Evolutionary conservation across 2,797 vertebrate species (phyloP), one percentile per base, ranked within the genome.

Genomic region (Dromococcyx pavoninus): DNA sequence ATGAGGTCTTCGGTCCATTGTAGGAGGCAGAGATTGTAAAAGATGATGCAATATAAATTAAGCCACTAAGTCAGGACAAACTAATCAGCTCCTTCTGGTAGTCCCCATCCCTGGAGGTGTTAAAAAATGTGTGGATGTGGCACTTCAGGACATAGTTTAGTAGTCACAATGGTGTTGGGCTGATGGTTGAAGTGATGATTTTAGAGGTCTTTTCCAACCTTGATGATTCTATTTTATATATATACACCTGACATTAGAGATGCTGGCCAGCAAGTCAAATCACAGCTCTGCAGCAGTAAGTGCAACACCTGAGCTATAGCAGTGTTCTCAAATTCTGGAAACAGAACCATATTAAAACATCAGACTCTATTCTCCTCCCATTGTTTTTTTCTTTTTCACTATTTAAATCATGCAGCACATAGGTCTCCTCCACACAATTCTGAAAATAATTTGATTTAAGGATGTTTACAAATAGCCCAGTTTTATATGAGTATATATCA

Each of bases 371-470:
- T 66, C 33, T 51, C 13, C 14, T 80, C 27, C 46, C 25, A 1
- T 3, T 37, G n/a, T 51, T 7, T 13, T 23, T 17, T 51, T 25
- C 4, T 37, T 32, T 50, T 74, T 22, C 12, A 37, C 6, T 23
- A 11, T 13, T 64, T 32, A 25, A 54, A 46, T 27, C 15, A 35
- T 13, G 11, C 5, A 57, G 25, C 1, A 1, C 6, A 9, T 0
- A 82, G 28, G 25, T 35, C 18, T 80, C 71, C 72, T 71, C 41
- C 25, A 37, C n/a, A 44, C 44, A 88, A 50, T 28, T 46, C 77
- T 21, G 58, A 78, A 51, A 94, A 88, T 51, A 91, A 94, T 53
- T 54, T 5, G 2, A 51, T 87, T 89, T 71, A 51, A 46, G 54
- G 62, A 32, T 24, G 32, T 87, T 93, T 76, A 77, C 5, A 3